Evolutionary conservation across 2,797 vertebrate species (phyloP).

Genomic region (Pteropus rufus): DNA sequence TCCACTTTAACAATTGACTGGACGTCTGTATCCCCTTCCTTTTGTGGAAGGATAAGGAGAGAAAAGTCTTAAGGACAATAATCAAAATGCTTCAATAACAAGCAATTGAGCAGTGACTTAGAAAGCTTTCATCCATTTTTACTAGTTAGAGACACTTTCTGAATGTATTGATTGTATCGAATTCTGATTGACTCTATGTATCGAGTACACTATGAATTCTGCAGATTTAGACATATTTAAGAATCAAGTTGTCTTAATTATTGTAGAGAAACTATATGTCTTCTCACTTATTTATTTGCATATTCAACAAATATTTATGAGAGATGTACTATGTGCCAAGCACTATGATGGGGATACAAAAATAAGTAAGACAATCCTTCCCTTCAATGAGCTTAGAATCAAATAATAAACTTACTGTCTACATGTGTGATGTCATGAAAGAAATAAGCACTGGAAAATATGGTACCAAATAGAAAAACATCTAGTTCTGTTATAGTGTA

Average conservation of each 20-base stretch:
- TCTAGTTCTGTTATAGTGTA: neutral
- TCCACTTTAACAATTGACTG: neutral
- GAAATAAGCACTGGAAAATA: neutral
- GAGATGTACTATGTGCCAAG: neutral
- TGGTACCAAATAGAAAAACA: neutral
- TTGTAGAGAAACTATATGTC: neutral
- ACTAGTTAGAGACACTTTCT: neutral
- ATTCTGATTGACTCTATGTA: neutral
- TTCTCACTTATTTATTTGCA: neutral
- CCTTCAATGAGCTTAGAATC: neutral
- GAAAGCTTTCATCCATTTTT: neutral
- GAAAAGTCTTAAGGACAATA: neutral
- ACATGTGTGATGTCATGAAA: neutral
- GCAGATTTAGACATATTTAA: neutral
- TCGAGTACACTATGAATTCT: neutral
- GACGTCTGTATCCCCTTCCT: neutral
- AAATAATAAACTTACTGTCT: neutral
- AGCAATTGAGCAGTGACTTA: neutral
- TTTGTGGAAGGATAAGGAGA: neutral
- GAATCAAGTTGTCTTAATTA: neutral
- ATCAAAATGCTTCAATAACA: neutral
- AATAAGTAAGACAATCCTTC: neutral
- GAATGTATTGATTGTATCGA: neutral
- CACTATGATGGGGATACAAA: neutral
- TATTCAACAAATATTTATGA: neutral